These are phyloP conservation scores for Schlechtendalia chinensis DNA, from an alignment of 1,140 invertebrate genomes.

Conservation along the genomic window DNA sequence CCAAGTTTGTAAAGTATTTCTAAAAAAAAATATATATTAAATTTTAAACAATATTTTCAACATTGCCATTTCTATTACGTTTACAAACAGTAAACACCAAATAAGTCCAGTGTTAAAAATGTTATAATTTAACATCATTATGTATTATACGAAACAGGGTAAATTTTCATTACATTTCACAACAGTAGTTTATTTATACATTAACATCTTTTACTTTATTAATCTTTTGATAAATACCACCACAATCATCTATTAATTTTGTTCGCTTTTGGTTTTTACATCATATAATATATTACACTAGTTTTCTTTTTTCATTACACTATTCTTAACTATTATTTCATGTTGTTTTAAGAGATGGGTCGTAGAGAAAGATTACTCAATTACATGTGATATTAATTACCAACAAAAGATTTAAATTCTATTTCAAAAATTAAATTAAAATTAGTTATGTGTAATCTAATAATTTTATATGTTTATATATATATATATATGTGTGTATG, in stretches of 20 bases:
- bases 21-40: neutral
- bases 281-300: neutral
- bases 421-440: neutral
- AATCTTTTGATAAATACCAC: neutral
- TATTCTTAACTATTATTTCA: neutral
- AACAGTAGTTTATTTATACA: too few species aligned
- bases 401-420: constrained; percentile 17
- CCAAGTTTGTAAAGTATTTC: neutral
- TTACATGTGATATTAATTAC: constrained; percentile 41
- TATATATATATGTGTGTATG: neutral
- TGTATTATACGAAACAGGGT: constrained; percentile 31
- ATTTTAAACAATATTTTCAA: neutral
- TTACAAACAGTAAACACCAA: constrained; percentile 9
- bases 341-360: neutral
- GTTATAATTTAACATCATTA: neutral
- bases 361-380: constrained; percentile 10
- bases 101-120: neutral
- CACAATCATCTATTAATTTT: neutral
- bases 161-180: constrained; percentile 3
- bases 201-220: neutral
- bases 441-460: constrained; percentile 21
- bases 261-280: neutral
- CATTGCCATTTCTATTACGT: constrained; percentile 4
- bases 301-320: neutral
- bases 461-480: neutral